phyloP scores from a whole-genome alignment of 1,140 invertebrate species.

The Caenorhabditis briggsae region DNA sequence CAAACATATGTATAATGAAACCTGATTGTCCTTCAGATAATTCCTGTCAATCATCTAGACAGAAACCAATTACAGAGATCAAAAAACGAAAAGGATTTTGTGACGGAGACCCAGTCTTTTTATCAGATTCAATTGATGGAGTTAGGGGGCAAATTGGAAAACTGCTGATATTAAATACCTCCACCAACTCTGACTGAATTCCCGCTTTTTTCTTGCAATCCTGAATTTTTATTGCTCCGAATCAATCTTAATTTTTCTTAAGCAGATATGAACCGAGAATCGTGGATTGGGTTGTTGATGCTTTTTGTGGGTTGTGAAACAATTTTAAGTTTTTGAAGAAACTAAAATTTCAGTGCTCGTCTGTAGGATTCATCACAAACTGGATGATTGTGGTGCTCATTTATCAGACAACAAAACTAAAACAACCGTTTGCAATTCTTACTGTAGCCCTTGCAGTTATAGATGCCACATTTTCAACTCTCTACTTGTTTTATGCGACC shows the following conservation, averaged over 20 bases:
- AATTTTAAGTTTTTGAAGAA: neutral
- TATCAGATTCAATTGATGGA: conserved; percentile 1
- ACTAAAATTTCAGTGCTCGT: neutral
- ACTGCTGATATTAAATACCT: conserved; percentile 12
- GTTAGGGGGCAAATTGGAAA: neutral
- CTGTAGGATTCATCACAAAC: neutral
- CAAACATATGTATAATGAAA: no score
- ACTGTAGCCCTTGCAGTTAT: conserved; percentile 3
- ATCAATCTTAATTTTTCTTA: neutral
- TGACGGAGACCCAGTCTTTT: neutral
- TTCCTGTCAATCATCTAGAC: neutral
- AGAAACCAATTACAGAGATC: conserved; percentile 4
- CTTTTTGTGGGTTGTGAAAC: neutral
- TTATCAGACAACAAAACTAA: neutral
- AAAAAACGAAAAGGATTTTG: neutral
- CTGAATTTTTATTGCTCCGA: no score
- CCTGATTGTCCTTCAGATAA: no score
- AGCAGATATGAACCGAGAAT: neutral
- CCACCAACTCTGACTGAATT: neutral
- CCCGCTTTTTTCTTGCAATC: neutral
- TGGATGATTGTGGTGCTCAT: conserved; percentile 23
- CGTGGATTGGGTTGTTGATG: neutral
- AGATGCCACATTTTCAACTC: neutral
- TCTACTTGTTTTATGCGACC: conserved; percentile 25
- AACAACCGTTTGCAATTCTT: conserved; percentile 20